Percentiles rank a stretch among this genome's conserved stretches.
Conservation (phyloP, 2,888 invertebrate species). For the Craniophora ligustri region DNA sequence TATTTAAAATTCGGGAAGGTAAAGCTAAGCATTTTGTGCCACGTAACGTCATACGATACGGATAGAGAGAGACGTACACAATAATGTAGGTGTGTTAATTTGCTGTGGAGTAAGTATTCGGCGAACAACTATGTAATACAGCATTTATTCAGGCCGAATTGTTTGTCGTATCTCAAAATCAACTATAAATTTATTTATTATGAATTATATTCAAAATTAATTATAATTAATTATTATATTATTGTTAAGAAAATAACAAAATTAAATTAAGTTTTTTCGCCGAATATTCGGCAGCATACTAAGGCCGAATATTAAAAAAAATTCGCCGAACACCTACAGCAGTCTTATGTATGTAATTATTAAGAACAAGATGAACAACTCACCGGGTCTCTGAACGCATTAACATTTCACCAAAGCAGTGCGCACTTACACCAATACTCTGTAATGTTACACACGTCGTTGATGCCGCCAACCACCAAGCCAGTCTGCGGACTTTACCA, state of each 20-base stretch:
- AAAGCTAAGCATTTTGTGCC: constrained; percentile 62
- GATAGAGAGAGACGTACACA: constrained; percentile 68
- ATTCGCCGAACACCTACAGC: constrained; percentile 38
- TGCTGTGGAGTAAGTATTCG: constrained; percentile 48
- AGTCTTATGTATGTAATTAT: constrained; percentile 63
- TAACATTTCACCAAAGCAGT: constrained; percentile 89
- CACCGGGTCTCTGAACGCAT: constrained; percentile 85
- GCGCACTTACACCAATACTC: constrained; percentile 86
- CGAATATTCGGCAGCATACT: constrained; percentile 1
- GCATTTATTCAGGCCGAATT: not conserved
- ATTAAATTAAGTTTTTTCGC: too few species aligned
- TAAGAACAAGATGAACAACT: constrained; percentile 86
- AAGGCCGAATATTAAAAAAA: constrained; percentile 9
- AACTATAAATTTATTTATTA: too few species aligned
- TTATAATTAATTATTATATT: too few species aligned
- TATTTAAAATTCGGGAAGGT: constrained; percentile 42
- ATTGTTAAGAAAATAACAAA: too few species aligned
- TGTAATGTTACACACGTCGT: constrained; percentile 82
- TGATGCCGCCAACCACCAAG: constrained; percentile 85
- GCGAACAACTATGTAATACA: constrained; percentile 17
- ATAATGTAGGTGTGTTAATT: constrained; percentile 59
- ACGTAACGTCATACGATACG: constrained; percentile 59
- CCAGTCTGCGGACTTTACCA: constrained; percentile 85
- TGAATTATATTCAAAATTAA: too few species aligned
- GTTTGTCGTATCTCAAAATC: not conserved